Percentiles rank a stretch among this genome's conserved stretches.
phyloP scores from a whole-genome alignment of 1,140 invertebrate genomes.

The Chrysomallon squamiferum region DNA sequence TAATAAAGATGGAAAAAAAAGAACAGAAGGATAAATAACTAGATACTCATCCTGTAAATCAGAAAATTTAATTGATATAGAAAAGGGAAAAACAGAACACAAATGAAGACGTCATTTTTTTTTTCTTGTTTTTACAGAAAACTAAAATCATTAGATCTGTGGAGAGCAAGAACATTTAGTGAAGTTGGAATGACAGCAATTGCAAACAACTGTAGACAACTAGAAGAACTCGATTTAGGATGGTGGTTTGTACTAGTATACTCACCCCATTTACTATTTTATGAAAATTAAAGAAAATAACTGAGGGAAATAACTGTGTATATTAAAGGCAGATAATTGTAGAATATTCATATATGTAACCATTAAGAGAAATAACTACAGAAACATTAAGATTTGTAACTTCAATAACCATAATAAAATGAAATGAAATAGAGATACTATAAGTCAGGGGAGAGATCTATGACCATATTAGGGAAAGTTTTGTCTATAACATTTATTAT shows the following conservation, averaged over 20 bases:
- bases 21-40: too few relatives aligned
- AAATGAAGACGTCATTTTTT: too few relatives aligned
- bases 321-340: background rate
- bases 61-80: too few relatives aligned
- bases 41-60: too few relatives aligned
- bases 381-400: background rate
- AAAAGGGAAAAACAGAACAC: too few relatives aligned
- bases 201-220: conserved; percentile 69
- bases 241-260: conserved; percentile 77
- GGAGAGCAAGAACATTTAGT: conserved; percentile 81
- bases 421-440: background rate
- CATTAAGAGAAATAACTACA: background rate
- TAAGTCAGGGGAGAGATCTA: too few relatives aligned
- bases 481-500: too few relatives aligned
- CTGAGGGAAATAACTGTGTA: too few relatives aligned
- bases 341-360: background rate
- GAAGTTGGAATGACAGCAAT: conserved; percentile 74
- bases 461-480: too few relatives aligned
- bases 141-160: conserved; percentile 77
- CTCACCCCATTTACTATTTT: background rate
- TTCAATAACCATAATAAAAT: background rate
- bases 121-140: too few relatives aligned
- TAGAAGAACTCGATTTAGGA: conserved; percentile 86
- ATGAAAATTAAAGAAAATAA: background rate
- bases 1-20: too few relatives aligned